Base-by-base conservation (phyloP, 2,797 vertebrate species). In the Sorex maritimensis region DNA sequence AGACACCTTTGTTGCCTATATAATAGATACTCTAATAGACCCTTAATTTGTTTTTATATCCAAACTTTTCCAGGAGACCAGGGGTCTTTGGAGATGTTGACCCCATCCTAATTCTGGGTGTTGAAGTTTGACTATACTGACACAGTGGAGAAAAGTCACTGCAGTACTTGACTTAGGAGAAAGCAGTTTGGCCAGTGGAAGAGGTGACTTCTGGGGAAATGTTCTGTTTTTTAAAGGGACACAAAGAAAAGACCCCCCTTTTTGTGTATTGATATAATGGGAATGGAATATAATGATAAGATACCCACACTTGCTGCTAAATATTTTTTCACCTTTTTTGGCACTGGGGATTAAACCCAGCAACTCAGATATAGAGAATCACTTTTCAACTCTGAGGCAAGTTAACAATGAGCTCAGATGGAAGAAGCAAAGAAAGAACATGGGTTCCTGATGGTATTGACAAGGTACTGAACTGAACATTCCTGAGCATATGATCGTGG, bases 1-100 rank as follows among this genome's bases (percentile, higher is more conserved):
- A 34, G 74, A n/a, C 10, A 26, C 6, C 38, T 34, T 49, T 24
- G 24, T 15, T n/a, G 10, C 49, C 69, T 49, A 13, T 5, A 52
- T 65, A 71, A 24, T 0, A 61, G 26, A 65, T 7, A 34, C 14
- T 69, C 34, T 79, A 7, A 69, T 1, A 24, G 69, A 17, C 8
- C 14, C 34, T 79, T 38, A 41, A 26, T 38, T 49, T 30, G 3
- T 77, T 68, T 55, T 49, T 68, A 26, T 21, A 44, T 49, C 46
- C 10, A 91, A 0, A 34, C 41, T 90, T 93, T 84, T 41, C 49
- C 52, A 78, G 68, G 93, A 90, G 88, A 74, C 14, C 68, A 52
- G 23, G 63, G 65, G 9, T 58, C 44, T 79, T 75, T 49, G 73
- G 55, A 58, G 9, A 68, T 55, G 28, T 61, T 23, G 49, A 9